These are phyloP conservation scores for Halcyon badia DNA, from an alignment of 2,797 vertebrate genomes.

Conservation along the genomic window DNA sequence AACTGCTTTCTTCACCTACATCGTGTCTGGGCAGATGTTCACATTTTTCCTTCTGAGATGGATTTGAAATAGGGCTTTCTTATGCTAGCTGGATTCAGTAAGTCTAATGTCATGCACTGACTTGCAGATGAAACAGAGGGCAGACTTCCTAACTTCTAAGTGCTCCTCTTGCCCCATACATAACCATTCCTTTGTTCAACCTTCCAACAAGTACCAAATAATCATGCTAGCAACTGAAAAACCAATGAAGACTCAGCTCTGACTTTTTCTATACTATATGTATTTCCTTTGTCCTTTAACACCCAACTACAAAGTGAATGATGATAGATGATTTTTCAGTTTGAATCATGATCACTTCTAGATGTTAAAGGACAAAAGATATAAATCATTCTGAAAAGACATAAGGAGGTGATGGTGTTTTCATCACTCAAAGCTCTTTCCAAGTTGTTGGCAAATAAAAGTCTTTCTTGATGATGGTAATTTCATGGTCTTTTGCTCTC, in stretches of 20 bases:
- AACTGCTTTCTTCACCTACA: neutral
- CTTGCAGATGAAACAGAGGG: neutral
- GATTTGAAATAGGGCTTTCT: neutral
- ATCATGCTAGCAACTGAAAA: neutral
- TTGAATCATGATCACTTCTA: conserved; percentile 56
- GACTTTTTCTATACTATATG: neutral
- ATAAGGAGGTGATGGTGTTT: conserved; percentile 6
- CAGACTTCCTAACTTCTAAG: neutral
- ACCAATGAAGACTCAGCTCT: neutral
- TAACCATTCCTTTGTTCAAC: neutral
- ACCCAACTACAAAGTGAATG: conserved; percentile 18
- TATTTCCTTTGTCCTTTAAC: conserved; percentile 59
- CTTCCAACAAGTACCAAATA: neutral
- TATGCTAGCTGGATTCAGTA: neutral
- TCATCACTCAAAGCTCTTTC: conserved; percentile 25
- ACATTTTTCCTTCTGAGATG: neutral
- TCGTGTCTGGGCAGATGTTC: neutral
- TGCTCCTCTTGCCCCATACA: neutral
- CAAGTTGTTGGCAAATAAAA: conserved; percentile 39
- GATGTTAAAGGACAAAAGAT: conserved; percentile 52
- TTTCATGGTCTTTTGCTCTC: conserved; percentile 42
- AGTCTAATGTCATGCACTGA: neutral
- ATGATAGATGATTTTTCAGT: conserved; percentile 57
- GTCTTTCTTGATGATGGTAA: neutral
- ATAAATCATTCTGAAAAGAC: conserved; percentile 52